A percentile compares a stretch with the other conserved stretches of the same genome.
Conservation (phyloP, 2,113 vertebrate genomes). For the Raja brachyura region DNA sequence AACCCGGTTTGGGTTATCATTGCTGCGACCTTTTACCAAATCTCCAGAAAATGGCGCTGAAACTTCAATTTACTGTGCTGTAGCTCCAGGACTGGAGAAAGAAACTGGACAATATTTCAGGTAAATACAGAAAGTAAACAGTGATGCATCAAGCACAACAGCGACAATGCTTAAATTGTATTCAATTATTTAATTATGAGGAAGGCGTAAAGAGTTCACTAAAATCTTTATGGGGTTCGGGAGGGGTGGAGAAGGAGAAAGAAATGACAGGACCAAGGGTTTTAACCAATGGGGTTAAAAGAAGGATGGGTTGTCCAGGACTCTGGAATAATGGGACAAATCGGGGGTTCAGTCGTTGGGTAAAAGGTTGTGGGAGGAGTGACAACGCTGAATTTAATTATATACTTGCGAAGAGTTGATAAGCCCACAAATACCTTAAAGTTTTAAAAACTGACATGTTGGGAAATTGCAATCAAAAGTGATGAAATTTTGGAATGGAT, state of each 20-base stretch:
- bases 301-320: neutral
- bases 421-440: too few relatives aligned
- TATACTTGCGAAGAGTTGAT: too few relatives aligned
- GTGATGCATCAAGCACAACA: neutral
- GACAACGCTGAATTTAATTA: too few relatives aligned
- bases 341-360: neutral
- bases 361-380: too few relatives aligned
- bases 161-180: too few relatives aligned
- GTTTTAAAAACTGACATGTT: neutral
- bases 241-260: neutral
- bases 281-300: neutral
- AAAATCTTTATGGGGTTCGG: too few relatives aligned
- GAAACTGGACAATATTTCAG: slow-evolving; percentile 20
- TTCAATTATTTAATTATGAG: too few relatives aligned
- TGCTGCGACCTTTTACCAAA: slow-evolving; percentile 24
- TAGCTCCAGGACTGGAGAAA: neutral
- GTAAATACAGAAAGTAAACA: neutral
- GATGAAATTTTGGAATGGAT: neutral
- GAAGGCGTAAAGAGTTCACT: too few relatives aligned
- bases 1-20: neutral
- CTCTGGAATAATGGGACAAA: neutral
- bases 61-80: neutral
- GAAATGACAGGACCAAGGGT: neutral
- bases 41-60: neutral
- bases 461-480: neutral